Conservation (phyloP, 2,797 vertebrate genomes). For the Eulemur coronatus region DNA sequence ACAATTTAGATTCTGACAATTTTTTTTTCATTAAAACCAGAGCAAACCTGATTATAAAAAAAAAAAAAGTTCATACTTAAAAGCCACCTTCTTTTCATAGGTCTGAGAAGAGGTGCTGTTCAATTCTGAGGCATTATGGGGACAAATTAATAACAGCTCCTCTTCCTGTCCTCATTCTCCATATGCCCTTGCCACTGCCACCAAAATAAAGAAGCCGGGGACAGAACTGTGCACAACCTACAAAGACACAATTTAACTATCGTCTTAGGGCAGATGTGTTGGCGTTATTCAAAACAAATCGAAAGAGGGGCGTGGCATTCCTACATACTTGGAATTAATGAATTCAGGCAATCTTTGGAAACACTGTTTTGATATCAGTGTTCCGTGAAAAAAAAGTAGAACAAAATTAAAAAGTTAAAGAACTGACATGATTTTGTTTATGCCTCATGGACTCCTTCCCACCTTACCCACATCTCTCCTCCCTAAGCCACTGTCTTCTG, state of each 20-base stretch:
- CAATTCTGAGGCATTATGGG: not conserved
- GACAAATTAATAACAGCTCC: not conserved
- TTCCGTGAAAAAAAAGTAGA: not conserved
- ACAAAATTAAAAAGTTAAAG: not conserved
- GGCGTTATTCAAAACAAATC: not conserved
- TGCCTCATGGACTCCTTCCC: not conserved
- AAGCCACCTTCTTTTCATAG: not conserved
- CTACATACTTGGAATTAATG: not conserved
- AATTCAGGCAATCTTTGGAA: not conserved
- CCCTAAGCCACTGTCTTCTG: not conserved
- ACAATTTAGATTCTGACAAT: not conserved
- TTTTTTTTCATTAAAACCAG: not conserved
- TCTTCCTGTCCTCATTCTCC: not conserved
- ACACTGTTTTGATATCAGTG: not conserved
- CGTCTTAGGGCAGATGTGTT: not conserved
- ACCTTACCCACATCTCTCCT: not conserved
- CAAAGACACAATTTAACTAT: not conserved
- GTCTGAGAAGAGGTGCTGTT: not conserved
- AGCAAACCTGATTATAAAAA: not conserved
- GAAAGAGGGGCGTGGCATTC: not conserved
- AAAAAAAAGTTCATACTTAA: not conserved
- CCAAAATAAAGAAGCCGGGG: not conserved
- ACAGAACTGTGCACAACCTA: not conserved
- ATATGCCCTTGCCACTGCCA: not conserved
- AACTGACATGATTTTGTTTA: not conserved